A percentile compares a stretch with the other conserved stretches of the same genome.
phyloP scores from a whole-genome alignment of 2,888 invertebrate species.

The Branchellion lobata region DNA sequence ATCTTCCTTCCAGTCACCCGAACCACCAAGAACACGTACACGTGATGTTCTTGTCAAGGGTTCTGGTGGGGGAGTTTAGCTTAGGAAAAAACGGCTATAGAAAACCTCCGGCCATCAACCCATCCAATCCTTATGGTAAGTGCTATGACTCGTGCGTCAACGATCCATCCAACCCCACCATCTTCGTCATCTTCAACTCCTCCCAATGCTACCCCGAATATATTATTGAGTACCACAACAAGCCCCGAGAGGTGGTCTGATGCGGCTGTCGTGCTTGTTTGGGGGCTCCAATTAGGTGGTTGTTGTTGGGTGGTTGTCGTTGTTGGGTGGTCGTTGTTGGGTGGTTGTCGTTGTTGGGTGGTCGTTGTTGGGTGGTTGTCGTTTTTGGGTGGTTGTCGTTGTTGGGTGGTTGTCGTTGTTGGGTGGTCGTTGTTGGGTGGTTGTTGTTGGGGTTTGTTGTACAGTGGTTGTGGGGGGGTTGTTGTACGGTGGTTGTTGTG shows the following conservation, averaged over 20 bases:
- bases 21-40: constrained; percentile 44
- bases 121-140: constrained; percentile 56
- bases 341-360: not conserved
- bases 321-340: not conserved
- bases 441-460: no score
- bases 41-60: constrained; percentile 56
- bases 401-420: not conserved
- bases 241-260: constrained; percentile 35
- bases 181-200: constrained; percentile 60
- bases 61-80: constrained; percentile 57
- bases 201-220: constrained; percentile 60
- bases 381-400: not conserved
- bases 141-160: constrained; percentile 60
- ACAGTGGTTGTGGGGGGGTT: no score
- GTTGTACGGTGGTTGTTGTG: no score
- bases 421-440: no score
- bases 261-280: not conserved
- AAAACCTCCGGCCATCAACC: constrained; percentile 56
- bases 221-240: constrained; percentile 56
- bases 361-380: not conserved
- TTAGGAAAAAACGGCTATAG: constrained; percentile 54
- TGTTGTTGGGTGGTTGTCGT: not conserved
- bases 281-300: not conserved
- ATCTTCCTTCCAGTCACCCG: not conserved
- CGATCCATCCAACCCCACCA: constrained; percentile 55